These are phyloP conservation scores for Cynoglossus semilaevis DNA, from an alignment of 2,113 vertebrate genomes.

Conservation along the genomic window DNA sequence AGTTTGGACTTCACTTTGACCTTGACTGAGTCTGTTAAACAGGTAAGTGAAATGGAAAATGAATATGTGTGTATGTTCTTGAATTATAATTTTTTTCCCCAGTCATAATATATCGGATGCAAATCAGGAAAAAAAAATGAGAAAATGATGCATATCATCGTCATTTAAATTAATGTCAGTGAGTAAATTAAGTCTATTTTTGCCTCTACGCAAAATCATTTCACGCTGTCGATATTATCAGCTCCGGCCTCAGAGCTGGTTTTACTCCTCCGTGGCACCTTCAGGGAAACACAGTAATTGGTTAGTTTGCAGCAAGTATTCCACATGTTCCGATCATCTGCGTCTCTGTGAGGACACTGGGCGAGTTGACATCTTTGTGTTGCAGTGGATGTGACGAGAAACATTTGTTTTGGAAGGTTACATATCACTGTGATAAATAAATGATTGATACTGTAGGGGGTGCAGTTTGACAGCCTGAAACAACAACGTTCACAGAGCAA, in stretches of 20 bases:
- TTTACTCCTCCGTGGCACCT: slow-evolving; percentile 53
- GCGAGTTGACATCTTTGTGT: slow-evolving; percentile 10
- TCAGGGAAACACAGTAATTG: slow-evolving; percentile 50
- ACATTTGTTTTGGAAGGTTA: background rate
- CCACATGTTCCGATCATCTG: slow-evolving; percentile 6
- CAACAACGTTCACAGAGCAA: slow-evolving; percentile 13
- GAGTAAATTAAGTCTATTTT: slow-evolving; percentile 53
- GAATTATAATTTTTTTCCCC: background rate
- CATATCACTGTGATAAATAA: slow-evolving; percentile 8
- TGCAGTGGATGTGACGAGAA: slow-evolving; percentile 8
- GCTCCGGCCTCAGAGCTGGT: slow-evolving; percentile 28
- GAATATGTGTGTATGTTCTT: background rate
- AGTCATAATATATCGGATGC: slow-evolving; percentile 15
- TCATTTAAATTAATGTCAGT: slow-evolving; percentile 48
- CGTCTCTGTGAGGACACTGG: background rate
- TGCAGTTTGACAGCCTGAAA: slow-evolving; percentile 20
- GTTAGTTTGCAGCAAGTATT: slow-evolving; percentile 33
- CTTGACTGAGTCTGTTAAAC: too few species aligned
- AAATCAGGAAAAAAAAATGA: slow-evolving; percentile 39
- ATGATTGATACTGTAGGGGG: slow-evolving; percentile 8
- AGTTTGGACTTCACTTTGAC: too few species aligned
- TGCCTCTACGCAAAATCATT: slow-evolving; percentile 41
- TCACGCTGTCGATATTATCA: slow-evolving; percentile 50
- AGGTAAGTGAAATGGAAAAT: too few species aligned
- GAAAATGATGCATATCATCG: slow-evolving; percentile 53